These are phyloP conservation scores for Fukomys damarensis DNA, from an alignment of 2,113 vertebrate species.

Conservation along the genomic window DNA sequence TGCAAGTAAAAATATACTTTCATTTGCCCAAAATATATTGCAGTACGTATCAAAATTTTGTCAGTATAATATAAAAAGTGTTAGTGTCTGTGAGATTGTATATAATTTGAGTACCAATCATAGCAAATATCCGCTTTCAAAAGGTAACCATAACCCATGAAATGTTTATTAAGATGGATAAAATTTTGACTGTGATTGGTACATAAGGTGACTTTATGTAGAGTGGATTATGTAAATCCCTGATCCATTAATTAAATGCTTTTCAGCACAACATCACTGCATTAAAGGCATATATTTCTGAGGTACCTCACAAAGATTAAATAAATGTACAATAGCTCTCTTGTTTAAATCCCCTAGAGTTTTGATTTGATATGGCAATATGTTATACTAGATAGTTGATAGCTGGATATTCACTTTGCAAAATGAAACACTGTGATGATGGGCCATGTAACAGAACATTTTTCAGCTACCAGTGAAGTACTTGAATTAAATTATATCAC, in stretches of 20 bases:
- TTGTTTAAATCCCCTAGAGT: neutral
- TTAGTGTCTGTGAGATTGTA: neutral
- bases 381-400: neutral
- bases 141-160: neutral
- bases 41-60: neutral
- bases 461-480: neutral
- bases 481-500: neutral
- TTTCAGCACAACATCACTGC: neutral
- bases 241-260: neutral
- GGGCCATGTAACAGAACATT: neutral
- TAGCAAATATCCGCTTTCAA: neutral
- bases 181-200: slow-evolving; percentile 45
- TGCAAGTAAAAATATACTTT: slow-evolving; percentile 50
- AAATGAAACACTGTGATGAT: neutral
- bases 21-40: slow-evolving; percentile 23
- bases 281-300: neutral
- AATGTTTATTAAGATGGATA: neutral
- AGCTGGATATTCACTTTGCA: neutral
- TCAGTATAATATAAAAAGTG: neutral
- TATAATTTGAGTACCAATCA: neutral
- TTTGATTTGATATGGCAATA: neutral
- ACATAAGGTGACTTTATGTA: slow-evolving; percentile 20
- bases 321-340: neutral
- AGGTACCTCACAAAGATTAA: neutral
- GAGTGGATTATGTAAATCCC: neutral